Evolutionary conservation across 2,113 vertebrate genomes (phyloP).

Genomic region (Brachionichthys hirsutus): DNA sequence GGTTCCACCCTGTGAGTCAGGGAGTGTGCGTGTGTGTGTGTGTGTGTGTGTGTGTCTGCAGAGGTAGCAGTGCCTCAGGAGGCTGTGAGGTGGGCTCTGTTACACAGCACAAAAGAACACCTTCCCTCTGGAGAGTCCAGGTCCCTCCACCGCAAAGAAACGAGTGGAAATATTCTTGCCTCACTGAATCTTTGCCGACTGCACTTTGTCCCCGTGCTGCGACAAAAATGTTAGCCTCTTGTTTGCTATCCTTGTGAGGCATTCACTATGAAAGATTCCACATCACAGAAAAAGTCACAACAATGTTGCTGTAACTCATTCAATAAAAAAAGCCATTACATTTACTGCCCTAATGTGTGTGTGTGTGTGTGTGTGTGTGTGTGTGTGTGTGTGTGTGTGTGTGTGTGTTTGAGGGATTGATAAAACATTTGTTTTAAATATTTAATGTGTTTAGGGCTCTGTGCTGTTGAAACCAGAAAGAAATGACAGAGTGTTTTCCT

Average conservation of each 20-base stretch:
- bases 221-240: slow-evolving; percentile 5
- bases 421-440: too few species aligned
- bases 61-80: slow-evolving; percentile 55
- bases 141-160: slow-evolving; percentile 57
- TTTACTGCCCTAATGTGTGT: too few species aligned
- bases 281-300: too few species aligned
- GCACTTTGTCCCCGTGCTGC: slow-evolving; percentile 26
- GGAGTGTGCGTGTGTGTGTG: slow-evolving; percentile 42
- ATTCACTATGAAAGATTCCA: background rate
- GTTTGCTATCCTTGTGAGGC: background rate
- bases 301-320: too few species aligned
- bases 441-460: too few species aligned
- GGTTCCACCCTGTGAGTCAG: slow-evolving; percentile 73
- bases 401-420: too few species aligned
- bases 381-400: too few species aligned
- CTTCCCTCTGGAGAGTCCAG: slow-evolving; percentile 53
- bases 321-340: too few species aligned
- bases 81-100: slow-evolving; percentile 72
- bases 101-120: slow-evolving; percentile 67
- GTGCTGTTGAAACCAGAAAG: too few species aligned
- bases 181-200: slow-evolving; percentile 43
- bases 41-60: slow-evolving; percentile 27
- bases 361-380: too few species aligned
- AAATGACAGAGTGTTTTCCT: too few species aligned
- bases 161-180: slow-evolving; percentile 51